These are phyloP conservation scores for Caretta caretta DNA, from an alignment of 2,113 vertebrate genomes.

Conservation along the genomic window DNA sequence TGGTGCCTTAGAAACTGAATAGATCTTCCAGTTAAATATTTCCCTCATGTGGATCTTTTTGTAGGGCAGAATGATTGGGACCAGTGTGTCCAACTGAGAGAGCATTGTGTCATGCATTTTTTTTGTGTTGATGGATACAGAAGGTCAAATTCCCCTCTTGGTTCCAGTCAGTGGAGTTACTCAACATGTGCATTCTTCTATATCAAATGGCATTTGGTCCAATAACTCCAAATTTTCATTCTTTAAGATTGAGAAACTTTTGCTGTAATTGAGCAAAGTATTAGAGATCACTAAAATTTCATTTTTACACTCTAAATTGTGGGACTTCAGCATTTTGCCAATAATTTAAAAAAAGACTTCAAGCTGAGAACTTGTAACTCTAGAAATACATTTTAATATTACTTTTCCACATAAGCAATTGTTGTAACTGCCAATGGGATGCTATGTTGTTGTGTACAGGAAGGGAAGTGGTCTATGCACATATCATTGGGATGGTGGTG, in stretches of 20 bases:
- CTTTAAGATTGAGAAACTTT: background rate
- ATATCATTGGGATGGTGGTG: background rate
- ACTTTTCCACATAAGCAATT: background rate
- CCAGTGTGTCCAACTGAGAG: background rate
- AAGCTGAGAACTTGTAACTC: background rate
- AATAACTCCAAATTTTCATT: background rate
- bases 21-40: background rate
- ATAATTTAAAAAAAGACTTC: background rate
- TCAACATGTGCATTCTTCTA: background rate
- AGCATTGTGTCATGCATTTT: background rate
- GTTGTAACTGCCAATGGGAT: background rate
- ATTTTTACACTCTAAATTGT: background rate
- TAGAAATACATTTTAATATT: background rate
- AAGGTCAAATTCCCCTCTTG: background rate
- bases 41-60: background rate
- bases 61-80: background rate
- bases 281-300: background rate
- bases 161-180: background rate
- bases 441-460: background rate
- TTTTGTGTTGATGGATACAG: background rate
- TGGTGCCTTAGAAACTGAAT: background rate
- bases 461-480: background rate
- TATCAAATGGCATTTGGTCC: background rate
- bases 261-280: background rate
- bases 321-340: background rate